phyloP scores from a whole-genome alignment of 1,140 invertebrate species.

The Acromyrmex echinatior region DNA sequence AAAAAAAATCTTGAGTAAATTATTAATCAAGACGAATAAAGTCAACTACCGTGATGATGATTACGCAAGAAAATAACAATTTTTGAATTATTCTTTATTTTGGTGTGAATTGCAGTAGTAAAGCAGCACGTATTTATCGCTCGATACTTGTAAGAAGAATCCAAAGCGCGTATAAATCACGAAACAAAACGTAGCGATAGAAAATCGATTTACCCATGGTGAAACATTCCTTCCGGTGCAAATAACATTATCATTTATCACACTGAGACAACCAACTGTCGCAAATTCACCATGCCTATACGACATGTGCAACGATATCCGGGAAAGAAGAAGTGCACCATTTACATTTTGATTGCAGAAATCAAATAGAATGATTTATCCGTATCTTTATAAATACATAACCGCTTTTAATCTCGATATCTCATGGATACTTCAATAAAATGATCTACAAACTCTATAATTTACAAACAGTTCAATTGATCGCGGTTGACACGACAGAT shows the following conservation, averaged over 20 bases:
- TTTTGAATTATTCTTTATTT: neutral
- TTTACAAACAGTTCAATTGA: conserved; percentile 51
- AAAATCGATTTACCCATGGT: conserved; percentile 66
- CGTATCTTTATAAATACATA: neutral
- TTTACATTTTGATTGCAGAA: conserved; percentile 85
- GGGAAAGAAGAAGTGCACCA: conserved; percentile 68
- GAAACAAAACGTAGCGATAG: conserved; percentile 41
- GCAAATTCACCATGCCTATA: conserved; percentile 21
- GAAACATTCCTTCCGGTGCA: conserved; percentile 50
- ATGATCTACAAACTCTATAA: conserved; percentile 75
- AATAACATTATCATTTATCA: conserved; percentile 68
- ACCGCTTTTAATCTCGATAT: neutral
- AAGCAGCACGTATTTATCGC: neutral
- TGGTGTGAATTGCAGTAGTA: neutral
- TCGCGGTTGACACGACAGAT: conserved; percentile 9
- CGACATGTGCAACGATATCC: conserved; percentile 23
- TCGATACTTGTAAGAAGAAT: conserved; percentile 37
- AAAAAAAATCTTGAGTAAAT: neutral
- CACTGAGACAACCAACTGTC: conserved; percentile 37
- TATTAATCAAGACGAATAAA: conserved; percentile 6
- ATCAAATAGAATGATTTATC: conserved; percentile 79
- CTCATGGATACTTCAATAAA: neutral
- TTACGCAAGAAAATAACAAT: neutral
- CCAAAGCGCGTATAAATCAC: conserved; percentile 56
- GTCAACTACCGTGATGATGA: neutral